Percentiles rank a stretch among this genome's conserved stretches.
These are phyloP conservation scores for Lates japonicus DNA, from an alignment of 2,797 vertebrate genomes.

Conservation along the genomic window DNA sequence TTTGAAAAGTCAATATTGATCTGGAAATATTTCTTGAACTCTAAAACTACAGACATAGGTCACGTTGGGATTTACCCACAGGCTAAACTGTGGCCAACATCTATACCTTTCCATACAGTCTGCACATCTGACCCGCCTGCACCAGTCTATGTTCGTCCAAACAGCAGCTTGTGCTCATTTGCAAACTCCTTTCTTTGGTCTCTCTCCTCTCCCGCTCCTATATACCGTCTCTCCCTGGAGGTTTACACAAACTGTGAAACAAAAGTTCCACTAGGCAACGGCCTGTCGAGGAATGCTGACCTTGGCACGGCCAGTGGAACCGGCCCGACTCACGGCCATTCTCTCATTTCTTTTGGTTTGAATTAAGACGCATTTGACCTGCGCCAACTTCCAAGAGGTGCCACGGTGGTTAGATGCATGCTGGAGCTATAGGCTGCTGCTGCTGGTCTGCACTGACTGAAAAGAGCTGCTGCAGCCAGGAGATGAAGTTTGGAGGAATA, in stretches of 20 bases:
- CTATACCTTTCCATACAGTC: conserved; percentile 4
- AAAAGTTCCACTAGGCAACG: conserved; percentile 85
- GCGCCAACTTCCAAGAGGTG: conserved; percentile 60
- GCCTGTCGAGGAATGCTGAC: conserved; percentile 83
- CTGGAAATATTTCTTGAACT: not conserved
- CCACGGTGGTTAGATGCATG: conserved; percentile 26
- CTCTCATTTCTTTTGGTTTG: conserved; percentile 48
- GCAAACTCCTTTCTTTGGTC: conserved; percentile 32
- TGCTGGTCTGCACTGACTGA: conserved; percentile 2
- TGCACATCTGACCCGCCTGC: conserved; percentile 8
- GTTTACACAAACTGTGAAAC: conserved; percentile 76
- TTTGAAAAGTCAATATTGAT: not conserved
- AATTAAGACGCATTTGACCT: conserved; percentile 70
- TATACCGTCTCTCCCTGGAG: conserved; percentile 66
- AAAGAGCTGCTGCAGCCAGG: not conserved
- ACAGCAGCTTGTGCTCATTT: conserved; percentile 37
- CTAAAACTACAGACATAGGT: too few species aligned
- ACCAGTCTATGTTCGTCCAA: not conserved
- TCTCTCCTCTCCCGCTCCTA: conserved; percentile 37
- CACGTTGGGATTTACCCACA: not conserved
- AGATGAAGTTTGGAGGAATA: not conserved
- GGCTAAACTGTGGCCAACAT: too few species aligned
- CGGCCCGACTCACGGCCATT: conserved; percentile 57
- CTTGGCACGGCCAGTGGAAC: conserved; percentile 78
- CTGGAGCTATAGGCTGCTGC: conserved; percentile 14